Base-by-base conservation (phyloP, 2,888 invertebrate genomes). In the Tetramorium bicarinatum region DNA sequence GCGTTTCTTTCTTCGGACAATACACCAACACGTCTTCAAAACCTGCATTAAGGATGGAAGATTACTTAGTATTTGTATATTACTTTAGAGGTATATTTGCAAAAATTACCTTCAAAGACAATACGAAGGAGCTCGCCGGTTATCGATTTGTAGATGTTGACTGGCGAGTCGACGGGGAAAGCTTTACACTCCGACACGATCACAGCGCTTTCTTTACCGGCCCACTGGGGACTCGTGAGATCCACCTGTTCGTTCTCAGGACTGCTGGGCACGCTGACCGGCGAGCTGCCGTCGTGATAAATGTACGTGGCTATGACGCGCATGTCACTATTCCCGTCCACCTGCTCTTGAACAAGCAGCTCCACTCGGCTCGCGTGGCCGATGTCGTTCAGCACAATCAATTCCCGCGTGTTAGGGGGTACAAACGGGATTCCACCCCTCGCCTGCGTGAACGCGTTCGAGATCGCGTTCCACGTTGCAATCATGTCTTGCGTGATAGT, bases 401-500 rank as follows among this genome's bases (percentile, higher is more conserved):
- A 87, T 86, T 93, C 93, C 34, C 92, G 93, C 21, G 80, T 82
- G 83, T 88, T 92, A 1, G 90, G 89, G 41, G 91, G 91, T 6
- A 94, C 88, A 21, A 93, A 89, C 3, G 94, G 94, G 84, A 94
- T 93, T 18, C 93, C 94, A 61, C 89, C 89, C 21, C 89, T 91
- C 18, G 90, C 96, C 91, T 95, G 94, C 0, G 95, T 93, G 84
- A 95, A 95, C 9, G 95, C 94, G 25, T 93, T 92, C 15, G 94
- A 85, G 9, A 96, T 91, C 64, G 95, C 95, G 52, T 95, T 95
- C 62, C 97, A 91, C 6, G 96, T 96, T 77, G 96, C 95, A 7
- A 97, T 96, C 47, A 95, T 96, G 92, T 95, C 96, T 3, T 97
- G 97, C 0, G 97, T 97, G 44, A 98, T 92, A 0, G 97, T 97